Conservation (phyloP, 2,888 invertebrate genomes). For the Acanthacorydalis orientalis region DNA sequence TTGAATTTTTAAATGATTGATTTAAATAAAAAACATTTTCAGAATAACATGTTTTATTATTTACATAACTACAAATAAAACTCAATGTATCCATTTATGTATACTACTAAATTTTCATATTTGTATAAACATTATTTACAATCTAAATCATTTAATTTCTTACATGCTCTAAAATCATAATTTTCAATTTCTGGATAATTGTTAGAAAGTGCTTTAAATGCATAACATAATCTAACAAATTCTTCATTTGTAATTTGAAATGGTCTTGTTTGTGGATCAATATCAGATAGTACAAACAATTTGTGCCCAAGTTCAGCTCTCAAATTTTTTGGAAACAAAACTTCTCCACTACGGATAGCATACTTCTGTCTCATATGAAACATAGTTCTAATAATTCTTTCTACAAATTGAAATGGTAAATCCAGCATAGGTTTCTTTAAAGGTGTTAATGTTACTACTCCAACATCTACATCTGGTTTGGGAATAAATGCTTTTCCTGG, state of each 20-base stretch:
- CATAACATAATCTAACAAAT: conserved; percentile 56
- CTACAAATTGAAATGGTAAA: conserved; percentile 68
- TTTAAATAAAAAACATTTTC: no score
- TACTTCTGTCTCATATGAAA: conserved; percentile 83
- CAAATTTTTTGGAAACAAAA: conserved; percentile 57
- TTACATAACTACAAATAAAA: no score
- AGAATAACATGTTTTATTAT: no score
- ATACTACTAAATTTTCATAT: no score
- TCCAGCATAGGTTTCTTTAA: conserved; percentile 48
- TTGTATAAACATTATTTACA: background rate
- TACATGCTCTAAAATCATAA: conserved; percentile 51
- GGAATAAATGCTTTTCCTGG: conserved; percentile 85
- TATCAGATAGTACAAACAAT: conserved; percentile 53
- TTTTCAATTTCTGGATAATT: conserved; percentile 43
- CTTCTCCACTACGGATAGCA: conserved; percentile 47
- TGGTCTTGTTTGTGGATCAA: conserved; percentile 51
- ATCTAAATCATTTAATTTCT: conserved; percentile 7
- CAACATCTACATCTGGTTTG: conserved; percentile 91
- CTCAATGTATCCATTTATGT: no score
- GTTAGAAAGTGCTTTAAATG: conserved; percentile 55
- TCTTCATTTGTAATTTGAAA: conserved; percentile 64
- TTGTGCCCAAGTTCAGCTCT: conserved; percentile 44
- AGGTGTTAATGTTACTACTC: conserved; percentile 79
- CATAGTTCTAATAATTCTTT: conserved; percentile 73
- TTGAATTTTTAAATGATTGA: no score